These are phyloP conservation scores for Etheostoma nigrum DNA, from an alignment of 2,797 vertebrate species.

Conservation along the genomic window DNA sequence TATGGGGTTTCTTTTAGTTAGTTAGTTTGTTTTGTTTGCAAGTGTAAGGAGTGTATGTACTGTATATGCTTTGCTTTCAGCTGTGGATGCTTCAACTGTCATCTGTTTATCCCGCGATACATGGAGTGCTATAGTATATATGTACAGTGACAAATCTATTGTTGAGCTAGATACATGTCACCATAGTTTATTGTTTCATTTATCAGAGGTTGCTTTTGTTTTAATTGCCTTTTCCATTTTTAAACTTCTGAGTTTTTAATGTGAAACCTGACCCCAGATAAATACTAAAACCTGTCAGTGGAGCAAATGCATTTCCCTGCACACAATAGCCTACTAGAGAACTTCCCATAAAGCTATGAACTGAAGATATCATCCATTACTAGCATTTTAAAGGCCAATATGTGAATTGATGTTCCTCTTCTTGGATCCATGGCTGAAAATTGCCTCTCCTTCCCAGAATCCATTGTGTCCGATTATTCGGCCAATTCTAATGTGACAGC, in stretches of 20 bases:
- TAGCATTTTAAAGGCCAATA: slow-evolving; percentile 76
- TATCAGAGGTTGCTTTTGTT: slow-evolving; percentile 27
- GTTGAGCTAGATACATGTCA: slow-evolving; percentile 8
- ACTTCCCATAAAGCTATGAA: slow-evolving; percentile 56
- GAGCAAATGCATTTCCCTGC: slow-evolving; percentile 31
- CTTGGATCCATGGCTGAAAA: slow-evolving; percentile 73
- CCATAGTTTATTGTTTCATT: slow-evolving; percentile 16
- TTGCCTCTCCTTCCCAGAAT: slow-evolving; percentile 76
- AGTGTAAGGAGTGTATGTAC: neutral
- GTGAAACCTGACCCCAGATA: slow-evolving; percentile 22
- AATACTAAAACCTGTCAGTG: slow-evolving; percentile 16
- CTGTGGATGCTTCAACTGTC: slow-evolving; percentile 1
- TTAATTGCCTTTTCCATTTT: slow-evolving; percentile 33
- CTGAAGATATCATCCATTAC: slow-evolving; percentile 70
- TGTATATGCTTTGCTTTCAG: slow-evolving; percentile 15
- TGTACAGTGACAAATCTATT: slow-evolving; percentile 8
- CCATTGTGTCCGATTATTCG: slow-evolving; percentile 76
- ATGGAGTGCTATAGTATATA: neutral
- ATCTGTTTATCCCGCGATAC: neutral
- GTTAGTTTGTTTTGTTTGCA: slow-evolving; percentile 4
- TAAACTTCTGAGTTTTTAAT: slow-evolving; percentile 1
- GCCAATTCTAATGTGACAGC: slow-evolving; percentile 72
- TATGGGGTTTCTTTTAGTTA: slow-evolving; percentile 5
- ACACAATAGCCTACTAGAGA: slow-evolving; percentile 35
- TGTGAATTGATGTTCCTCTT: slow-evolving; percentile 69